Conservation (phyloP, 2,888 invertebrate species). For the Keiferia lycopersicella region DNA sequence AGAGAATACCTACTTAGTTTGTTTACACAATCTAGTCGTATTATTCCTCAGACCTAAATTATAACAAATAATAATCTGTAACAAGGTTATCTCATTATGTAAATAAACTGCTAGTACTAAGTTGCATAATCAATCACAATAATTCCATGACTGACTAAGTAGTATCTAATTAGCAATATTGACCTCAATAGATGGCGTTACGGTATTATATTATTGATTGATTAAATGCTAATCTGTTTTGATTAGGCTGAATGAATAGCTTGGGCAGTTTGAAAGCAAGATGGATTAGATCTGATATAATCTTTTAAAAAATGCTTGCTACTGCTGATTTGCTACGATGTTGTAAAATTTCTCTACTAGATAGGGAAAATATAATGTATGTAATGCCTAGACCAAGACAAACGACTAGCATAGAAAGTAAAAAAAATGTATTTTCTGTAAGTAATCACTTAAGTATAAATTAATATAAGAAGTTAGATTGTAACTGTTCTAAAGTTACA, state of each 20-base stretch:
- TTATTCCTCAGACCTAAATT: neutral
- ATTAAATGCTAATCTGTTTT: neutral
- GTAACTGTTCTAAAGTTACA: too few species aligned
- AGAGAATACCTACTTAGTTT: neutral
- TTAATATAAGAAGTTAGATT: too few species aligned
- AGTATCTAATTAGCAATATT: slow-evolving; percentile 31
- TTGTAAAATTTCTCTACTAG: too few species aligned
- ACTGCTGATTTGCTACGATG: too few species aligned
- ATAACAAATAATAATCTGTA: neutral
- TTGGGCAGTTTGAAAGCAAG: too few species aligned
- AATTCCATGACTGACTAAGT: neutral
- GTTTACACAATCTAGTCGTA: neutral
- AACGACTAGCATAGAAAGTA: too few species aligned
- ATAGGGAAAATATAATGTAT: too few species aligned
- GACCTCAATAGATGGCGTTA: slow-evolving; percentile 28
- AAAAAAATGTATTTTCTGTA: too few species aligned
- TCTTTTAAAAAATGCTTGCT: too few species aligned
- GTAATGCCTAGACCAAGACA: too few species aligned
- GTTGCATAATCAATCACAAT: neutral
- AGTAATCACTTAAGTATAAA: too few species aligned
- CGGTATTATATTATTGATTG: neutral
- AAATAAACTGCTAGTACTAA: neutral
- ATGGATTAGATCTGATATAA: too few species aligned
- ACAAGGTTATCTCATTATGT: neutral
- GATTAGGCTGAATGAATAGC: neutral